Evolutionary conservation across 2,888 invertebrate genomes (phyloP), one percentile per base, ranked within the genome.

Genomic region (Protodeltote pygarga): DNA sequence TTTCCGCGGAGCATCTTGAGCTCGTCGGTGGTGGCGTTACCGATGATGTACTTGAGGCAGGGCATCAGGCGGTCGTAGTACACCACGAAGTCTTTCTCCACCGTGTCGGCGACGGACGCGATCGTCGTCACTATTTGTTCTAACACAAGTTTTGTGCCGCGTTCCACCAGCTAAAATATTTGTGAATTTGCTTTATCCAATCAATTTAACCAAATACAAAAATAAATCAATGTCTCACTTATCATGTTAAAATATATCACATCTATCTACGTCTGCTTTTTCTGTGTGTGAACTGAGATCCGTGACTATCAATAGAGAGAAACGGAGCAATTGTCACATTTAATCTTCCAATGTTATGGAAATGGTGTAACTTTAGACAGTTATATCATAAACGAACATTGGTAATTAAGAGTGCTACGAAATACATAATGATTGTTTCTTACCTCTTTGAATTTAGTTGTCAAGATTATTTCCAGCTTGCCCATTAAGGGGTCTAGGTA

Each of bases 51-150:
- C 85, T 99, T 99, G 58, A 99, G 94, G 78, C 97, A 98, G 0
- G 99, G 99, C 94, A 98, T 96, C 65, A 96, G 91, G 66, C 97
- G 95, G 80, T 98, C 98, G 77, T 99, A 99, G 89, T 98, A 99
- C 2, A 95, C 93, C 4, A 96, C 95, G 85, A 99, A 99, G 77
- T 98, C 98, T 75, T 98, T 98, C 85, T 99, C 98, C 6, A 98
- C 97, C 0, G 99, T 98, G 85, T 99, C 99, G 1, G 99, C 99
- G 0, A 99, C 98, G 0, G 99, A 98, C 5, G 99, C 99, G 61
- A 99, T 97, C 3, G 99, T 99, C 0, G 99, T 99, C n/a, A 99
- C 98, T 37, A 98, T 96, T 91, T 99, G 99, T 89, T 99, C 99
- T 55, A 99, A 90, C 5, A 99, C 99, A 57, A 99, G 93, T 85